These are phyloP conservation scores for Percopsis transmontana DNA, from an alignment of 2,113 vertebrate genomes.

Conservation along the genomic window DNA sequence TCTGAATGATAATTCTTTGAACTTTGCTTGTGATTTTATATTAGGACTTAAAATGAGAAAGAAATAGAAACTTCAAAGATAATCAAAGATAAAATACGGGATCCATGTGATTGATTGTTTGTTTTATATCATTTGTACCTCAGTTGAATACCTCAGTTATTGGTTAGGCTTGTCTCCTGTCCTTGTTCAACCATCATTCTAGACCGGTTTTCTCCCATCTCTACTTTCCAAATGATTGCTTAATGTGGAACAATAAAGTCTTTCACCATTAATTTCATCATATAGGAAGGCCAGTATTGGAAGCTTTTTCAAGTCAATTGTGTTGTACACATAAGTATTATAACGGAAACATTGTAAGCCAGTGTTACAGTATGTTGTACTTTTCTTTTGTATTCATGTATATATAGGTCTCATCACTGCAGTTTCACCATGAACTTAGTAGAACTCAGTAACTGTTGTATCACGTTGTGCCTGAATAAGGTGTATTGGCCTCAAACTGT, in stretches of 20 bases:
- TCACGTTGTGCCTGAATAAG: conserved; percentile 67
- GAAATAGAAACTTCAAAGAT: no score
- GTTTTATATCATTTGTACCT: conserved; percentile 36
- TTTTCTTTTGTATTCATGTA: conserved; percentile 33
- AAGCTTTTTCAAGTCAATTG: conserved; percentile 34
- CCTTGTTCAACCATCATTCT: neutral
- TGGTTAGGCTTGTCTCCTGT: conserved; percentile 5
- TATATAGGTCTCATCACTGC: conserved; percentile 17
- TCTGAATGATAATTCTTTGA: no score
- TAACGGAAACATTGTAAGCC: conserved; percentile 35
- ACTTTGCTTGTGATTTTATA: no score
- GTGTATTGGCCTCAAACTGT: conserved; percentile 41
- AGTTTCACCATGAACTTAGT: conserved; percentile 46
- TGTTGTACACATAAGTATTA: conserved; percentile 27
- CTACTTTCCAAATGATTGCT: conserved; percentile 21
- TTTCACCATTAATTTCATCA: conserved; percentile 27
- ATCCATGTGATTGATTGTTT: no score
- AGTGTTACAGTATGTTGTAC: conserved; percentile 47
- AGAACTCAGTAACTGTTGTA: conserved; percentile 28
- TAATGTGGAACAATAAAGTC: conserved; percentile 25
- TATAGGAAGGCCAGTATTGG: conserved; percentile 8
- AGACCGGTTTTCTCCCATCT: conserved; percentile 15
- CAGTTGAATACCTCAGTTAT: conserved; percentile 6
- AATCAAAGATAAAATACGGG: no score
- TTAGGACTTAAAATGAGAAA: no score